These are phyloP conservation scores for Tenebrio molitor DNA, from an alignment of 1,140 invertebrate genomes.

Conservation along the genomic window DNA sequence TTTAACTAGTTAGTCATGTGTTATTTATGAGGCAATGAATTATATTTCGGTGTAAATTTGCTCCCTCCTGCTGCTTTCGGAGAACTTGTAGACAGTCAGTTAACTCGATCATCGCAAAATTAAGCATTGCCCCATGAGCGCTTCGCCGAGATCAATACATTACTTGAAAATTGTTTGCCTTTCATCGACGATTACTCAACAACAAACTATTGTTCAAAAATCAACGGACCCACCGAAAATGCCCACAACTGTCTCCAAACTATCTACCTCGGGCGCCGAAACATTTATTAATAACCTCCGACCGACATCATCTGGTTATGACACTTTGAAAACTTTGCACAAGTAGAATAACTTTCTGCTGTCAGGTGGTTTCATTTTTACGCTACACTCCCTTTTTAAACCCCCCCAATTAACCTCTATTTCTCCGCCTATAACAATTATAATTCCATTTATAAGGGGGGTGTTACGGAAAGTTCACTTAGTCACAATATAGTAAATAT, in stretches of 20 bases:
- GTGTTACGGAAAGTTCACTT: no score
- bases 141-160: background rate
- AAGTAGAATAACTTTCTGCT: conserved; percentile 9
- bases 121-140: conserved; percentile 5
- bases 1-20: conserved; percentile 53
- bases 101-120: conserved; percentile 22
- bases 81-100: conserved; percentile 40
- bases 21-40: conserved; percentile 55
- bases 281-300: conserved; percentile 4
- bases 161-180: conserved; percentile 6
- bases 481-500: conserved; percentile 9
- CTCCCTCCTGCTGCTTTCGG: conserved; percentile 24
- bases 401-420: no score
- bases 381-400: no score
- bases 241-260: no score
- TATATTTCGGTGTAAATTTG: conserved; percentile 51
- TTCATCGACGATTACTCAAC: background rate
- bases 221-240: background rate
- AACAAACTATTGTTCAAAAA: background rate
- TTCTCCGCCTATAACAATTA: no score
- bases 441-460: no score
- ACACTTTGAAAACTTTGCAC: conserved; percentile 15
- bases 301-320: conserved; percentile 1
- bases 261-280: background rate
- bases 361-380: background rate